These are phyloP conservation scores for Dromius quadrimaculatus DNA, from an alignment of 2,888 invertebrate genomes.

Conservation along the genomic window DNA sequence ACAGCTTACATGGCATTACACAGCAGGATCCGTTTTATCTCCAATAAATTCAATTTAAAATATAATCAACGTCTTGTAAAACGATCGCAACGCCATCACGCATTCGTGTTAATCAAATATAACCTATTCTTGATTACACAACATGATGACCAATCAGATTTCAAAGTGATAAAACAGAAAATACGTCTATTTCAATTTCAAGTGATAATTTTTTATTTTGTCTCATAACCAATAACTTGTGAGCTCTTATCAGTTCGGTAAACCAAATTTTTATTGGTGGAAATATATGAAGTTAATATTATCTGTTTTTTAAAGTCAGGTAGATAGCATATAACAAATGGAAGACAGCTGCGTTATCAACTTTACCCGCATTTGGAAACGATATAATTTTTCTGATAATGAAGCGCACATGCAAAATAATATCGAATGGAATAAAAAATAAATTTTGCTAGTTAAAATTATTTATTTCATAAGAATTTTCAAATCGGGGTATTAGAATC, in stretches of 20 bases:
- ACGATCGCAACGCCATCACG: conserved; percentile 20
- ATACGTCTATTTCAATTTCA: conserved; percentile 17
- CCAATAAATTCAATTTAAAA: conserved; percentile 35
- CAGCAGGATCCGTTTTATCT: conserved; percentile 25
- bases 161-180: background rate
- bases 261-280: conserved; percentile 10
- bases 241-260: background rate
- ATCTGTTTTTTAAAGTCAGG: conserved; percentile 3
- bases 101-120: conserved; percentile 24
- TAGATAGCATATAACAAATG: conserved; percentile 27
- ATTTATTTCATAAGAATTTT: too few relatives aligned
- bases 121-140: background rate
- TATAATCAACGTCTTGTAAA: conserved; percentile 16
- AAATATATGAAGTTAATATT: conserved; percentile 10
- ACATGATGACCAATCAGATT: conserved; percentile 32
- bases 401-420: too few relatives aligned
- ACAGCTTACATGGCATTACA: conserved; percentile 2
- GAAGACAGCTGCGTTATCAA: background rate
- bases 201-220: conserved; percentile 4
- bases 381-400: conserved; percentile 1
- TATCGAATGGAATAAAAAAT: too few relatives aligned
- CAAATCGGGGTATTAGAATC: too few relatives aligned
- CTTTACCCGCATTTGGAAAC: conserved; percentile 14
- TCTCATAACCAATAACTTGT: background rate
- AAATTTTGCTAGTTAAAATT: too few relatives aligned